A percentile compares a stretch with the other conserved stretches of the same genome.
phyloP scores from a whole-genome alignment of 2,113 vertebrate species.

The Chrysemys picta region DNA sequence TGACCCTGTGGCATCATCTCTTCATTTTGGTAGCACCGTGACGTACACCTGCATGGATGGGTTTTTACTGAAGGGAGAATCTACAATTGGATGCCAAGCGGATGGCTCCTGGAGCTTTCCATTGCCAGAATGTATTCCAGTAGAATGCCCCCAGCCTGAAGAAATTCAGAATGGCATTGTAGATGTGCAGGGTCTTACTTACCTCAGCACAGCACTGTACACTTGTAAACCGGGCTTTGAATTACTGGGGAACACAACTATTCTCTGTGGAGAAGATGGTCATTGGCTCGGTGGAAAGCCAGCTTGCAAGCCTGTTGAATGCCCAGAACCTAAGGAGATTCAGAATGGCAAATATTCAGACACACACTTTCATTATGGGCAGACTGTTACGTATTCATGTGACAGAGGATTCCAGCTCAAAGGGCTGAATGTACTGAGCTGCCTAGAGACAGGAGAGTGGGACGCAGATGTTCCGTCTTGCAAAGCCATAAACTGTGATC shows the following conservation, averaged over 20 bases:
- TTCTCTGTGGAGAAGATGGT: constrained; percentile 93
- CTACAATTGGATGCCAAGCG: constrained; percentile 83
- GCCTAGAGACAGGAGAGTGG: constrained; percentile 91
- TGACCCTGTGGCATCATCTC: constrained; percentile 76
- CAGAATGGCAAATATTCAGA: constrained; percentile 85
- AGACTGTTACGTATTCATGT: constrained; percentile 88
- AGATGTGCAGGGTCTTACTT: constrained; percentile 96
- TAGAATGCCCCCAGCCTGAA: constrained; percentile 94
- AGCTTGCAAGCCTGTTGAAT: constrained; percentile 90
- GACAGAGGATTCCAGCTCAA: constrained; percentile 89
- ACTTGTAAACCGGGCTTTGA: constrained; percentile 92
- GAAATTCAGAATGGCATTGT: constrained; percentile 92
- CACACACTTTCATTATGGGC: constrained; percentile 87
- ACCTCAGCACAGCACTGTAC: constrained; percentile 94
- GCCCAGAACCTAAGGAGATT: constrained; percentile 86
- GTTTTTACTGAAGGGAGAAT: constrained; percentile 85
- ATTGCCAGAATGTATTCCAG: constrained; percentile 91
- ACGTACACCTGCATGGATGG: constrained; percentile 91
- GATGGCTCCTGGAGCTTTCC: constrained; percentile 89
- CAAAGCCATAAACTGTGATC: constrained; percentile 87
- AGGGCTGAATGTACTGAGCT: constrained; percentile 86
- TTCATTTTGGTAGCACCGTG: constrained; percentile 85
- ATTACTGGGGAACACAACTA: constrained; percentile 88
- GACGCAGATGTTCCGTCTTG: constrained; percentile 84
- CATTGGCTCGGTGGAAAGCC: constrained; percentile 94